Evolutionary conservation across 1,140 invertebrate species (phyloP).

Genomic region (Drosophila nigromelanica): DNA sequence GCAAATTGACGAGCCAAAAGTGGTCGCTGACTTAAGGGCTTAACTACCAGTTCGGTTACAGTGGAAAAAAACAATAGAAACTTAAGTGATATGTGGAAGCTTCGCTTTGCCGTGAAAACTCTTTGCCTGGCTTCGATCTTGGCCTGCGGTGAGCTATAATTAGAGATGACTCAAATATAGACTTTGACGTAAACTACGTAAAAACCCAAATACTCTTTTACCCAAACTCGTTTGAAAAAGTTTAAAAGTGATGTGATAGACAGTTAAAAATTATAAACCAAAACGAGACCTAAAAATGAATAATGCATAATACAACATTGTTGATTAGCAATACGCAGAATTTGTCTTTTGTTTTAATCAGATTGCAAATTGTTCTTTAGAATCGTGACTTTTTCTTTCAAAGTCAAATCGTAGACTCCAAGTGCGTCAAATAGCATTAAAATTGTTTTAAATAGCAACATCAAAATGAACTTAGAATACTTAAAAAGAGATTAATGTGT

Average conservation of each 20-base stretch:
- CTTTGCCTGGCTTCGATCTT: slow-evolving; percentile 8
- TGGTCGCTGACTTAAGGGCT: slow-evolving; percentile 23
- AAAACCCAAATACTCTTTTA: not conserved
- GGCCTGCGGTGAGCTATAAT: slow-evolving; percentile 18
- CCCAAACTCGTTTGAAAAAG: not conserved
- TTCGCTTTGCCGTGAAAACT: not conserved
- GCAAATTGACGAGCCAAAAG: slow-evolving; percentile 5
- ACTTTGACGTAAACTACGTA: not conserved
- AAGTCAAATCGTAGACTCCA: not conserved
- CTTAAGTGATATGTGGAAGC: slow-evolving; percentile 3
- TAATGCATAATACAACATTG: not conserved
- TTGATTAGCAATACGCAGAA: not conserved
- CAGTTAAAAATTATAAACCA: not conserved
- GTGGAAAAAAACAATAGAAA: not conserved
- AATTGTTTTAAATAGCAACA: not conserved
- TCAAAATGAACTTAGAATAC: not conserved
- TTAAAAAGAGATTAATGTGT: not conserved
- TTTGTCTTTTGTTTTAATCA: not conserved
- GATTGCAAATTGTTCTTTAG: slow-evolving; percentile 7
- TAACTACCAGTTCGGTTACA: slow-evolving; percentile 5
- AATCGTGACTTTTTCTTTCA: not conserved
- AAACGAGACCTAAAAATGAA: not conserved
- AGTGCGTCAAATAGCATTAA: not conserved
- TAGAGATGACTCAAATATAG: too few species aligned
- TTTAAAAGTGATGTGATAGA: not conserved